Percentiles rank a stretch among this genome's conserved stretches.
phyloP scores from a whole-genome alignment of 2,888 invertebrate species.

The Drosophila melanocephala region DNA sequence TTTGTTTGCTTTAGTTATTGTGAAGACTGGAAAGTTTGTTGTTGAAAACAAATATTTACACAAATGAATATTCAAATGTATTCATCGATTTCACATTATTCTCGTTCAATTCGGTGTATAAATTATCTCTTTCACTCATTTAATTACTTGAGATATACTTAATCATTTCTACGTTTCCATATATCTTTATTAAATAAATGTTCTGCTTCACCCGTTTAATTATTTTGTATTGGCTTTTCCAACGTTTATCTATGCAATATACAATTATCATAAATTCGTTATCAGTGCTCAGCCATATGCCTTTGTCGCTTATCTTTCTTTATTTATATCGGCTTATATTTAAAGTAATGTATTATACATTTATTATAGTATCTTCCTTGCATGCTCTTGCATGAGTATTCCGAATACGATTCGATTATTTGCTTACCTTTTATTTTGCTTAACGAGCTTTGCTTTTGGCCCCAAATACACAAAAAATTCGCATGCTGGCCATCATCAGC shows the following conservation, averaged over 20 bases:
- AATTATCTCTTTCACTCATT: background rate
- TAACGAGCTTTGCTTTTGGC: conserved; percentile 60
- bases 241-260: conserved; percentile 15
- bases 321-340: conserved; percentile 10
- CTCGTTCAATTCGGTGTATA: background rate
- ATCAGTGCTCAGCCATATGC: conserved; percentile 19
- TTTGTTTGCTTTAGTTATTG: background rate
- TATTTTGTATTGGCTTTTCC: conserved; percentile 12
- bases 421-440: conserved; percentile 58
- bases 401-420: conserved; percentile 60
- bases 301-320: conserved; percentile 14
- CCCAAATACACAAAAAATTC: conserved; percentile 4
- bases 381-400: conserved; percentile 28
- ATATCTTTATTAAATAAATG: background rate
- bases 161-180: background rate
- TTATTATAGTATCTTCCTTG: conserved; percentile 15
- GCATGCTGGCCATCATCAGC: conserved; percentile 34
- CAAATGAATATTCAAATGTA: background rate
- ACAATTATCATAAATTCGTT: conserved; percentile 30
- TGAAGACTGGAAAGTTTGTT: background rate
- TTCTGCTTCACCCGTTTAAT: conserved; percentile 1
- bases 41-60: background rate
- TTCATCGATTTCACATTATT: background rate
- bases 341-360: conserved; percentile 18
- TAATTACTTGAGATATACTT: background rate